phyloP scores from a whole-genome alignment of 2,113 vertebrate species.

The Brachypteracias leptosomus region DNA sequence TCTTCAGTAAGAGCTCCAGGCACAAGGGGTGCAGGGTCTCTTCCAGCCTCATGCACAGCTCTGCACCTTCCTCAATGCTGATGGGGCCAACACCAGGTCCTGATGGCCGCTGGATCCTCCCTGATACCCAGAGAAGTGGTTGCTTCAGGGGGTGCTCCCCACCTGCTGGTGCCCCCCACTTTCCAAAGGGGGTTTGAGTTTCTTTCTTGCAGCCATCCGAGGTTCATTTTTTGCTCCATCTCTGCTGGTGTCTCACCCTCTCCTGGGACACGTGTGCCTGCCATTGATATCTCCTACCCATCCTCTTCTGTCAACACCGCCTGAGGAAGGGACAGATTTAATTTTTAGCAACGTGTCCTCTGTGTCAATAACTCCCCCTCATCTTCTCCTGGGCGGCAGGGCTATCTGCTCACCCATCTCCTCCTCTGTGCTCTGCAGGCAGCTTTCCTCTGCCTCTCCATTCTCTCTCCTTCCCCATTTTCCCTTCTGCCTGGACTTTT shows the following conservation, averaged over 20 bases:
- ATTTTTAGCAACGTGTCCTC: constrained; percentile 44
- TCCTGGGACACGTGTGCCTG: constrained; percentile 30
- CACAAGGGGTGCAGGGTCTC: neutral
- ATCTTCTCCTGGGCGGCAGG: neutral
- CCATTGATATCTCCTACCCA: constrained; percentile 35
- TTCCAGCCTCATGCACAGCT: accelerated
- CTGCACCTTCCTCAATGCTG: accelerated
- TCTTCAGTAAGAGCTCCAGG: neutral
- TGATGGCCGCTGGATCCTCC: neutral
- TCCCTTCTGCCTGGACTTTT: neutral
- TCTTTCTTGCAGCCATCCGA: neutral
- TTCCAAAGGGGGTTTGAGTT: neutral
- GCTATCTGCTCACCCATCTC: constrained; percentile 16
- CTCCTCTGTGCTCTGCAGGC: neutral
- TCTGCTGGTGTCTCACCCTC: neutral
- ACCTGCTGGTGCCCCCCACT: neutral
- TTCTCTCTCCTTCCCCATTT: neutral
- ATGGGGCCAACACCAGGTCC: neutral
- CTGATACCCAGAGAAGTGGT: accelerated
- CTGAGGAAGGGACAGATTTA: constrained; percentile 54
- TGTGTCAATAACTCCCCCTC: constrained; percentile 46
- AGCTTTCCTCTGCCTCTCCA: neutral
- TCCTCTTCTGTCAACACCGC: constrained; percentile 59
- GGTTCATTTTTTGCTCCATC: neutral
- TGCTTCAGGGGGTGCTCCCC: neutral